Evolutionary conservation across 2,797 vertebrate genomes (phyloP).

Genomic region (Spheniscus humboldti): DNA sequence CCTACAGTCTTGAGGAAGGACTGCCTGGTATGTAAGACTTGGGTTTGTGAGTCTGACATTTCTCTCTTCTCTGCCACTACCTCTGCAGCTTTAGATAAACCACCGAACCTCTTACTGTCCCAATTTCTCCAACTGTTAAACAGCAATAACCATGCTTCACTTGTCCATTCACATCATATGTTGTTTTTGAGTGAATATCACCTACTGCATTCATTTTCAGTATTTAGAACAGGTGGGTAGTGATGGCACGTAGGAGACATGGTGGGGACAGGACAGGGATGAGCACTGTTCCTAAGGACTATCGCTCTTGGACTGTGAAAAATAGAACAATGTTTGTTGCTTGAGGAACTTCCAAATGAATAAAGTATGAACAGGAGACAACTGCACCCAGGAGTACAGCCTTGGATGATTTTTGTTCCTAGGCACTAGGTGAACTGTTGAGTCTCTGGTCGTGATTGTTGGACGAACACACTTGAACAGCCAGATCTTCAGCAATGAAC

Average conservation of each 20-base stretch:
- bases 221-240: not conserved
- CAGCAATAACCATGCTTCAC: not conserved
- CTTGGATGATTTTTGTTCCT: not conserved
- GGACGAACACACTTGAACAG: not conserved
- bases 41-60: not conserved
- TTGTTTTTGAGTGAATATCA: not conserved
- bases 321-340: not conserved
- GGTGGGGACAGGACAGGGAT: fast-evolving
- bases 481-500: not conserved
- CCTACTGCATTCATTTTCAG: not conserved
- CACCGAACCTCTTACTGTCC: not conserved
- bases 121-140: not conserved
- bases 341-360: not conserved
- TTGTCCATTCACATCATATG: not conserved
- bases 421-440: not conserved
- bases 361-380: not conserved
- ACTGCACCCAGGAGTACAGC: not conserved
- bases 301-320: not conserved
- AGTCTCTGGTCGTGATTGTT: not conserved
- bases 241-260: fast-evolving
- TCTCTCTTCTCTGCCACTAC: not conserved
- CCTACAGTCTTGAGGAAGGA: not conserved
- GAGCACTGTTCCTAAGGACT: not conserved
- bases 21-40: not conserved
- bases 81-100: not conserved